Evolutionary conservation across 2,113 vertebrate species (phyloP), one percentile per base, ranked within the genome.

Genomic region (Epinephelus moara): DNA sequence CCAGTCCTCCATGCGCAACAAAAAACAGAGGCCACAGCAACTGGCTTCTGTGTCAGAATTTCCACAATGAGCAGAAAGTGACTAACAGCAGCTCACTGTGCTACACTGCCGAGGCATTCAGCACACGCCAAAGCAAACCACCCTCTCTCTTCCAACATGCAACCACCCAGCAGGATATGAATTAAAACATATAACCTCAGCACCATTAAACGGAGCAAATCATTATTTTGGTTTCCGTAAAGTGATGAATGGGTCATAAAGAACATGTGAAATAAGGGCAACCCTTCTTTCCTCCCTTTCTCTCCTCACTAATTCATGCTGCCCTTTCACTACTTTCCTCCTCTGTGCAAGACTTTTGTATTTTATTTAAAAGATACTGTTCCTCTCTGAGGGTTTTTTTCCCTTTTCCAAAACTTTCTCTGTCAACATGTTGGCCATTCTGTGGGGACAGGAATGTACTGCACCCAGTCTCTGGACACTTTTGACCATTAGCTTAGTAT

Each of bases 11-110:
- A n/a, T 64, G 61, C 19, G 57, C 21, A 77, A 62, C 33, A 49
- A 45, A 63, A 70, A 85, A 72, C 21, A 69, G 56, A 63, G 4
- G 25, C 70, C 61, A 61, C 45, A 69, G 82, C 52, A 52, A 60
- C 67, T 52, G 78, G 71, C 47, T 10, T 80, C 19, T 55, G 73
- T 55, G 79, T 91, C 89, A 93, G 56, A 85, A 3, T 92, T 90
- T 91, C 90, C 90, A 74, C 73, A 74, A 45, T 53, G 61, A 80
- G 81, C 56, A 64, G 69, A 75, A 27, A 60, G 62, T 57, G 61
- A 85, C 68, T 84, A 82, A 89, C 53, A 37, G 77, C 23, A 37
- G 76, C 60, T 75, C 40, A 40, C 55, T 78, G 57, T 64, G 62
- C 62, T 57, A 37, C 27, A 71, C 25, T 85, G 62, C 60, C 2